phyloP scores from a whole-genome alignment of 2,888 invertebrate genomes.

The Melikaiella ostensackeni region DNA sequence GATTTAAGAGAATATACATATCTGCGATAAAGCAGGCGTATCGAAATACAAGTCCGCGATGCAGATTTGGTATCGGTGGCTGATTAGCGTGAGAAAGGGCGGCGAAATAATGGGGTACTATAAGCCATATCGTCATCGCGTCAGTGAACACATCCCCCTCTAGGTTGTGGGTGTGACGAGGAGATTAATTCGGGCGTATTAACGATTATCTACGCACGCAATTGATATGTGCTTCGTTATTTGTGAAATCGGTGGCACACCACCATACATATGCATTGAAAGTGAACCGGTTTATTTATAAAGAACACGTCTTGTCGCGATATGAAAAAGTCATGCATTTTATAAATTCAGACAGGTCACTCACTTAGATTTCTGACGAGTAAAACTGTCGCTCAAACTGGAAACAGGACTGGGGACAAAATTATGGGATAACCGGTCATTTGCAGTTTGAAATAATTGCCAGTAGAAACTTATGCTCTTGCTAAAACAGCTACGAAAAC shows the following conservation, averaged over 20 bases:
- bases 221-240: conserved; percentile 28
- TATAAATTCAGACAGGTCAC: background rate
- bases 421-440: background rate
- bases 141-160: conserved; percentile 14
- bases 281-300: conserved; percentile 9
- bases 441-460: conserved; percentile 12
- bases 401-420: conserved; percentile 12
- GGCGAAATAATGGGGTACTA: conserved; percentile 28
- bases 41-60: conserved; percentile 34
- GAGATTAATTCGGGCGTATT: conserved; percentile 21
- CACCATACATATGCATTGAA: background rate
- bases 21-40: conserved; percentile 35
- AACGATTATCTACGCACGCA: conserved; percentile 33
- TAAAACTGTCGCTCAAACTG: background rate
- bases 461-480: conserved; percentile 5
- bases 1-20: conserved; percentile 19
- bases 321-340: conserved; percentile 6
- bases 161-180: conserved; percentile 26
- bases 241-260: conserved; percentile 17
- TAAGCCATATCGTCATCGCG: conserved; percentile 21
- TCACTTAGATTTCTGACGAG: background rate
- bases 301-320: conserved; percentile 1
- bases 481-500: background rate
- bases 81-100: conserved; percentile 41
- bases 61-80: conserved; percentile 37